phyloP scores from a whole-genome alignment of 2,113 vertebrate species.

The Hyperopisus bebe region DNA sequence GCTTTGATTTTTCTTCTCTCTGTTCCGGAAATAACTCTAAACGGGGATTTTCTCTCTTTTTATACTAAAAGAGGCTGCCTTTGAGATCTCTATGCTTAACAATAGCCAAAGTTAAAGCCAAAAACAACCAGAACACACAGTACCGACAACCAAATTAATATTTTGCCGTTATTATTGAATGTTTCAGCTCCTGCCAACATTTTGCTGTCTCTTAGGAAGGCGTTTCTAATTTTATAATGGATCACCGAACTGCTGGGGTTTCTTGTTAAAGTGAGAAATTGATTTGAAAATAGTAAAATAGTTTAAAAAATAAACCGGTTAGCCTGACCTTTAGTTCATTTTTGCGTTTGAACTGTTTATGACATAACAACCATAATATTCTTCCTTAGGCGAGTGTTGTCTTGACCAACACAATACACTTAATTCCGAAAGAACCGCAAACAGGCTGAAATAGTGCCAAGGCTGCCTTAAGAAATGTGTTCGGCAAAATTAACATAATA shows the following conservation, averaged over 20 bases:
- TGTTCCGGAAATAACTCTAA: conserved; percentile 21
- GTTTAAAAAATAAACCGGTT: neutral
- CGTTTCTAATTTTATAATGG: neutral
- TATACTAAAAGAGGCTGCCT: conserved; percentile 26
- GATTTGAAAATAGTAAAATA: neutral
- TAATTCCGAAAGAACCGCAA: neutral
- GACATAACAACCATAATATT: neutral
- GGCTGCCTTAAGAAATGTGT: neutral
- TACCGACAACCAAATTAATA: neutral
- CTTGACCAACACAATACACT: neutral
- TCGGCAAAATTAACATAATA: neutral
- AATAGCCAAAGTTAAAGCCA: conserved; percentile 36
- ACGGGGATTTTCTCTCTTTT: conserved; percentile 19
- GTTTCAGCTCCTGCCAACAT: neutral
- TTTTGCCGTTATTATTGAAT: neutral
- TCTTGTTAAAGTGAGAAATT: neutral
- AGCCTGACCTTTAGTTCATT: neutral
- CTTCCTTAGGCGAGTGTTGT: neutral
- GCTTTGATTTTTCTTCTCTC: conserved; percentile 56
- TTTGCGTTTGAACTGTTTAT: neutral
- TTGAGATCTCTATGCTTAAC: conserved; percentile 50
- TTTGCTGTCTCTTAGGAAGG: neutral
- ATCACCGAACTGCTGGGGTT: neutral
- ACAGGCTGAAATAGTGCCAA: neutral
- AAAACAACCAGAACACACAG: neutral